phyloP scores from a whole-genome alignment of 1,140 invertebrate species.

The Pseudomyrmex pallidus region DNA sequence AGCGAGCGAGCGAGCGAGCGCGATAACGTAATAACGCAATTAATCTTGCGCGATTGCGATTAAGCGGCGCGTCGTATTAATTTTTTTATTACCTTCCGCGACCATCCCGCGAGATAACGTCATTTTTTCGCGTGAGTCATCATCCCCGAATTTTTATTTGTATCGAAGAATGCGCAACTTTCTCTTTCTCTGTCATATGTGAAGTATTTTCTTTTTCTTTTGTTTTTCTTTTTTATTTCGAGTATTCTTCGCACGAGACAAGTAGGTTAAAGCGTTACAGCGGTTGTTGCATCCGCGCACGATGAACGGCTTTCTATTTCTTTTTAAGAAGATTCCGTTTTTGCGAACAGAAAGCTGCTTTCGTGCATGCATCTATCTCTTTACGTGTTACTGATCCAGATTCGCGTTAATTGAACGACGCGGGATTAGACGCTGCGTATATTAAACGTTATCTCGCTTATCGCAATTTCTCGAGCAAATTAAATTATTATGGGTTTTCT shows the following conservation, averaged over 20 bases:
- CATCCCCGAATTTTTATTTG: not conserved
- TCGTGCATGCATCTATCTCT: not conserved
- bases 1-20: constrained; percentile 24
- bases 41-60: constrained; percentile 64
- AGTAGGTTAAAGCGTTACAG: too few species aligned
- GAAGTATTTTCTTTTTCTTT: too few species aligned
- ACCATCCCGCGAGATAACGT: constrained; percentile 13
- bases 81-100: constrained; percentile 38
- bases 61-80: constrained; percentile 63
- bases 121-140: constrained; percentile 45
- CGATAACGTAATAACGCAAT: constrained; percentile 67
- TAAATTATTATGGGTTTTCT: too few species aligned
- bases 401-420: not conserved
- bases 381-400: not conserved
- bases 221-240: not conserved
- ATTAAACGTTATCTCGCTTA: too few species aligned
- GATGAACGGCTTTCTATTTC: too few species aligned
- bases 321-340: not conserved
- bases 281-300: too few species aligned
- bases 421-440: too few species aligned
- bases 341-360: not conserved
- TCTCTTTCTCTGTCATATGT: not conserved
- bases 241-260: too few species aligned
- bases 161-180: not conserved
- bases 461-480: too few species aligned